A percentile compares a stretch with the other conserved stretches of the same genome.
phyloP scores from a whole-genome alignment of 2,888 invertebrate species.

The Cryptus viduatorius region DNA sequence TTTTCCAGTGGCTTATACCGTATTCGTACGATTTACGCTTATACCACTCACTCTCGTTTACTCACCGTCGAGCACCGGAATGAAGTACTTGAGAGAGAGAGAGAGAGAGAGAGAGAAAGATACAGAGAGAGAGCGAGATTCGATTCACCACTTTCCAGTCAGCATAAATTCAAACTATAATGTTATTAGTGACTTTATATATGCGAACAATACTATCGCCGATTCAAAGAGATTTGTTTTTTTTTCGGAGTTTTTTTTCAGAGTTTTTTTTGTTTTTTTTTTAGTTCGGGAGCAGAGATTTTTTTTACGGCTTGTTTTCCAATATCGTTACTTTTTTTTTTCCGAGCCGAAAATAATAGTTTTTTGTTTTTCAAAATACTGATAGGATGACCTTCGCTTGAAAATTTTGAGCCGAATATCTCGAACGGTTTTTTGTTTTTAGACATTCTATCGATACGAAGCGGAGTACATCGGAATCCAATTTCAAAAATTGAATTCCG shows the following conservation, averaged over 20 bases:
- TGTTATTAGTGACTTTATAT: not conserved
- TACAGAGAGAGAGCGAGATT: not conserved
- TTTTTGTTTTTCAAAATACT: no score
- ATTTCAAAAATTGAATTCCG: no score
- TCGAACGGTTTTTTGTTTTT: no score
- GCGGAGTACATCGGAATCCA: no score
- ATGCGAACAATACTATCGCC: not conserved
- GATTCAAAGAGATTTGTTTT: not conserved
- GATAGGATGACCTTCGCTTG: no score
- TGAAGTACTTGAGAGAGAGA: not conserved
- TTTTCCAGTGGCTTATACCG: conserved; percentile 34
- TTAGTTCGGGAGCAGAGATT: no score
- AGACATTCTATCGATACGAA: no score
- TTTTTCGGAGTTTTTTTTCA: not conserved
- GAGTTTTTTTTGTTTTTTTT: not conserved
- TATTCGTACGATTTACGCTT: conserved; percentile 19
- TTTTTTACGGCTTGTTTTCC: no score
- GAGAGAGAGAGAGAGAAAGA: no score
- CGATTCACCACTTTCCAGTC: not conserved
- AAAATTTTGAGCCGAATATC: no score
- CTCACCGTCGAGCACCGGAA: not conserved
- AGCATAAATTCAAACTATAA: not conserved
- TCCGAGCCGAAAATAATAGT: no score
- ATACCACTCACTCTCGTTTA: conserved; percentile 16
- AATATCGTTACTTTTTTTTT: no score